Evolutionary conservation across 2,888 invertebrate species (phyloP), one percentile per base, ranked within the genome.

Genomic region (Tenthredo mesomela): DNA sequence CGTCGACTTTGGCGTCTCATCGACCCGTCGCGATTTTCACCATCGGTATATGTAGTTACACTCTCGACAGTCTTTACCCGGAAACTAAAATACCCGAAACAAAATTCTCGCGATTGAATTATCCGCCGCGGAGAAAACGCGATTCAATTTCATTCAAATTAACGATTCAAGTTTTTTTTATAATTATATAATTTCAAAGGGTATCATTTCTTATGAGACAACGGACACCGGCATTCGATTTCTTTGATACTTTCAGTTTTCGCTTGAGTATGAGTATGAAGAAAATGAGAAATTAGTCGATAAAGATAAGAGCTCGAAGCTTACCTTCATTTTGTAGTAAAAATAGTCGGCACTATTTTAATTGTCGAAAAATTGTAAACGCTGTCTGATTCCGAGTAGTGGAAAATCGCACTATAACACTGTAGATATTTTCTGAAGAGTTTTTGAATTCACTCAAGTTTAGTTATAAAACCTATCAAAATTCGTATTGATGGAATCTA

Each of bases 1-100:
- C 47, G 47, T 71, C 50, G 25, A 47, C 82, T 29, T 65, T 58
- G 67, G 67, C 82, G 82, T 82, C 25, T 29, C 82, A 82, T 82
- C 82, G 82, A 82, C 82, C 82, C 82, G 67, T n/a, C 25, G 18
- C 18, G 67, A 61, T 43, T 54, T 77, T 77, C 29, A 54, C 77
- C 77, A 77, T 54, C 40, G 78, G 77, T 18, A 29, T 50, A 54
- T n/a, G 54, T 33, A 50, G 29, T 43, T 21, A 12, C 12, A 50
- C 40, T 71, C 47, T 25, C 75, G 25, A 43, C 40, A 29, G 7
- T 70, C 18, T 70, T 70, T 33, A 37, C 2, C 18, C 18, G 25
- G 15, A 21, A 70, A 70, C 21, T n/a, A 9, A 37, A 70, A 70
- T 70, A 70, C 5, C 15, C 33, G 18, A 18, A 18, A 70, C 1